phyloP scores from a whole-genome alignment of 1,140 invertebrate genomes.

The Gonioctena quinquepunctata region DNA sequence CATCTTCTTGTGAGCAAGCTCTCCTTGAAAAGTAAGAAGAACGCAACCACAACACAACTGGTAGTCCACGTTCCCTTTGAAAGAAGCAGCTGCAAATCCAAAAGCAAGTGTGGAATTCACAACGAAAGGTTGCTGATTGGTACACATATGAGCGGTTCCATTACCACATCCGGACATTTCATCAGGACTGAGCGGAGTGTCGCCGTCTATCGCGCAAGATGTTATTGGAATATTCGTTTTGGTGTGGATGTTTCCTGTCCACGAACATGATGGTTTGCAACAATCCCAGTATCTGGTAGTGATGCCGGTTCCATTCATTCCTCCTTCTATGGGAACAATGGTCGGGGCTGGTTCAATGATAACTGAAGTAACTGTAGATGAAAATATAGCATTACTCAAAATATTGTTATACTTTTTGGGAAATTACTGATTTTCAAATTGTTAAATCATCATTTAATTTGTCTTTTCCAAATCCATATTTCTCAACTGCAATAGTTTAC shows the following conservation, averaged over 20 bases:
- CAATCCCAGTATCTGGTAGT: slow-evolving; percentile 33
- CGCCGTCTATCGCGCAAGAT: slow-evolving; percentile 9
- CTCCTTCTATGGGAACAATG: neutral
- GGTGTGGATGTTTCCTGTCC: slow-evolving; percentile 15
- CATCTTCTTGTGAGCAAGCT: neutral
- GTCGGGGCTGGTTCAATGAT: neutral
- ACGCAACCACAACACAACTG: slow-evolving; percentile 14
- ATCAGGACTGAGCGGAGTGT: neutral
- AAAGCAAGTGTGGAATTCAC: neutral
- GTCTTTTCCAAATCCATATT: too few relatives aligned
- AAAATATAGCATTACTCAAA: too few relatives aligned
- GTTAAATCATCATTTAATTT: too few relatives aligned
- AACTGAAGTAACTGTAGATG: neutral
- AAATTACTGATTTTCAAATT: too few relatives aligned
- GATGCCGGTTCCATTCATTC: neutral
- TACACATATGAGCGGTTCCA: neutral
- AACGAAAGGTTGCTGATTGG: slow-evolving; percentile 1
- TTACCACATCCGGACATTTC: neutral
- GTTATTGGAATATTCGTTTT: slow-evolving; percentile 1
- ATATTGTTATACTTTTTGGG: too few relatives aligned
- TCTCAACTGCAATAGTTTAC: too few relatives aligned
- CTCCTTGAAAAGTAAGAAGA: slow-evolving; percentile 9
- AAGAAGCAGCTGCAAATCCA: neutral
- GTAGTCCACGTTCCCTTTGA: neutral
- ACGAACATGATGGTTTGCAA: slow-evolving; percentile 32